Evolutionary conservation across 2,113 vertebrate species (phyloP).

Genomic region (Menidia beryllina): DNA sequence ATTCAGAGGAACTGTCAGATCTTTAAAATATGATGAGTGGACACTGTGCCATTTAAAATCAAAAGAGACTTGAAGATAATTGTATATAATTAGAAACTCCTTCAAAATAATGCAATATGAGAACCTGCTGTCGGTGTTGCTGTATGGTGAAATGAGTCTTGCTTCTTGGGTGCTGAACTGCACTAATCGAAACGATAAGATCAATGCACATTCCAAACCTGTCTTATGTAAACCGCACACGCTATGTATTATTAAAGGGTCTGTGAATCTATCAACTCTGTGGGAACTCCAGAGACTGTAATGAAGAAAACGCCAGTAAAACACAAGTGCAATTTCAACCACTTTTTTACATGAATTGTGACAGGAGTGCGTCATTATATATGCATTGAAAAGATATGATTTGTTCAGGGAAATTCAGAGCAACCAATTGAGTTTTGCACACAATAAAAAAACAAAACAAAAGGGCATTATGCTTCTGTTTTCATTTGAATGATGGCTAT

Average conservation of each 20-base stretch:
- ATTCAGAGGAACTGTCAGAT: not conserved
- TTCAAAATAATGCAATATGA: not conserved
- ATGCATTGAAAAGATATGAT: conserved; percentile 7
- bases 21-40: not conserved
- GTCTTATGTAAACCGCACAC: conserved; percentile 8
- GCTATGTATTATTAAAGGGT: conserved; percentile 12
- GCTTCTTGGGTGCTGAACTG: not conserved
- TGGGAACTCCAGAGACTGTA: not conserved
- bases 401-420: conserved; percentile 4
- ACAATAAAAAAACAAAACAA: conserved; percentile 5
- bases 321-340: not conserved
- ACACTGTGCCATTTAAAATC: not conserved
- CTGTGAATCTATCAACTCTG: conserved; percentile 4
- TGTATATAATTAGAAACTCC: not conserved
- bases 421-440: not conserved
- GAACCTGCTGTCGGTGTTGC: not conserved
- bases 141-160: not conserved
- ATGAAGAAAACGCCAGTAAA: not conserved
- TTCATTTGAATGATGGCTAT: conserved; percentile 29
- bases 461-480: conserved; percentile 5
- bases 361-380: not conserved
- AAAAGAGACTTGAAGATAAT: not conserved
- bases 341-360: conserved; percentile 20
- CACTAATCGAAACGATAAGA: conserved; percentile 5
- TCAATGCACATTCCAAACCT: not conserved